Conservation (phyloP, 2,113 vertebrate genomes). For the Pluvialis apricaria region DNA sequence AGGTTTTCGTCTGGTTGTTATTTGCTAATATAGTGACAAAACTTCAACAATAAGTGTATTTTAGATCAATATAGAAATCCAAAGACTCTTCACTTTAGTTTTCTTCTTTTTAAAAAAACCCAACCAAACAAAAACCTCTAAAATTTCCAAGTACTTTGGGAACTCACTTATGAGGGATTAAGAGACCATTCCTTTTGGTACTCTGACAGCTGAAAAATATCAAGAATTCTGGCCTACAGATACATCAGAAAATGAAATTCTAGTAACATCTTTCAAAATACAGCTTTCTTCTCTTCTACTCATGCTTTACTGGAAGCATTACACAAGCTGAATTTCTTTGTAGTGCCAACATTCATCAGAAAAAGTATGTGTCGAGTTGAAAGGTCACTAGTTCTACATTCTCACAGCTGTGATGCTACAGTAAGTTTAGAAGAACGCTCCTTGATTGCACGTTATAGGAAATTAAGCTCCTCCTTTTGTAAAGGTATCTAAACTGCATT, state of each 20-base stretch:
- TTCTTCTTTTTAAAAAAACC: not conserved
- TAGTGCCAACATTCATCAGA: not conserved
- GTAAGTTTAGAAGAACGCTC: not conserved
- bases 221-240: not conserved
- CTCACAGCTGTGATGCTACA: not conserved
- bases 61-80: not conserved
- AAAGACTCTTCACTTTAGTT: not conserved
- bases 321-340: not conserved
- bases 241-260: not conserved
- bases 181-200: not conserved
- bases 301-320: not conserved
- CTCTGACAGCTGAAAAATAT: not conserved
- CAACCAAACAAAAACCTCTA: accelerated
- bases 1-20: not conserved
- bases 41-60: not conserved
- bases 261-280: too few species aligned
- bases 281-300: not conserved
- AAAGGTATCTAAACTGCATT: not conserved
- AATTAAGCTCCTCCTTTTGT: not conserved
- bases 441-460: not conserved
- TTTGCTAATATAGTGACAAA: not conserved
- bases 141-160: not conserved
- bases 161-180: not conserved
- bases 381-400: not conserved
- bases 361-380: not conserved